Evolutionary conservation across 2,888 invertebrate species (phyloP), one percentile per base, ranked within the genome.

Genomic region (Therioaphis trifolii): DNA sequence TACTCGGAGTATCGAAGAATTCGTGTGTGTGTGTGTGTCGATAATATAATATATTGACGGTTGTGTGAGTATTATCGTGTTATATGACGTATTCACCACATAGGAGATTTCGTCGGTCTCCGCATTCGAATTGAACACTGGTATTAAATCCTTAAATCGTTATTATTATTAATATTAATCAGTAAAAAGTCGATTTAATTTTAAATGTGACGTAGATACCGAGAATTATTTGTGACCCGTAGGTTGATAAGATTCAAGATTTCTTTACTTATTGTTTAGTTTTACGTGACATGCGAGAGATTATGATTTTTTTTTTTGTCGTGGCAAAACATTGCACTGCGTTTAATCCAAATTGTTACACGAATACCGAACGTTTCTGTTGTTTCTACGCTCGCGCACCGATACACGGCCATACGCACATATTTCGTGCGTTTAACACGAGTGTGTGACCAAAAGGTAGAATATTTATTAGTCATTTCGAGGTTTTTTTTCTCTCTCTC

Each of bases 231-330:
- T 49, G 29, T 24, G 27, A 52, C 66, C 18, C 18, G 35, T 66
- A n/a, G n/a, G 43, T 43, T 46, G 76, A 63, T 63, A 63, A 76
- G 76, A 76, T 76, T 76, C 40, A 24, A 43, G 75, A 61, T 61
- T 75, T 75, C 75, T 75, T 21, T 74, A 52, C 77, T 21, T 52
- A 66, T 77, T 77, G 77, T 77, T 77, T 77, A 35, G 18, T 77
- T 77, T 68, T 77, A 77, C 77, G 77, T 66, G 77, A 77, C 77
- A 63, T 46, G 63, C 9, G 35, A 52, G 66, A 52, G 77, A 68
- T 66, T 66, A 52, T 21, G 35, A 66, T 66, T 35, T 49, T 66
- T 66, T 29, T 66, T 35, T 49, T 66, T 66, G 49, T 66, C 21
- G 35, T 21, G 49, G 52, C 46, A 76, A 76, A 35, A 76, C 76